Evolutionary conservation across 2,113 vertebrate species (phyloP).

Genomic region (Sinocyclocheilus grahami): DNA sequence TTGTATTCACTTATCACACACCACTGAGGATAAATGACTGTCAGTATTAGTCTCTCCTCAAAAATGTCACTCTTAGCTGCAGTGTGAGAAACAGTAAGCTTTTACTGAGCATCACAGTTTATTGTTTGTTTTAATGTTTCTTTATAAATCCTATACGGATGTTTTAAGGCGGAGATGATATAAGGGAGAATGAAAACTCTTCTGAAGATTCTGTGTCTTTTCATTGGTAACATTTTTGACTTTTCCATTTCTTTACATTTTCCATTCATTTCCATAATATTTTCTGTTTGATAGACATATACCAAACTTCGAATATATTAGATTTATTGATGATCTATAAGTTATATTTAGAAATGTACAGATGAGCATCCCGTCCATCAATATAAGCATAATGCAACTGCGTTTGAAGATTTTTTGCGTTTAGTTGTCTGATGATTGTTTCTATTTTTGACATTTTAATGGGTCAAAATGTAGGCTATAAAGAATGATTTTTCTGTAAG

Average conservation of each 20-base stretch:
- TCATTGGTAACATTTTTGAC: neutral
- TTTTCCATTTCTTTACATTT: neutral
- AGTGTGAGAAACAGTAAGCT: neutral
- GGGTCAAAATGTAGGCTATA: too few relatives aligned
- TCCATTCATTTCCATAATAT: neutral
- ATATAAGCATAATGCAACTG: neutral
- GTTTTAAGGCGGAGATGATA: neutral
- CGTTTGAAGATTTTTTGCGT: neutral
- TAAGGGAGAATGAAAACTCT: neutral
- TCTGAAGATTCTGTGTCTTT: neutral
- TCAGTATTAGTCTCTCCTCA: neutral
- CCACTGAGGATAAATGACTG: neutral
- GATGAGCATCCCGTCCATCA: neutral
- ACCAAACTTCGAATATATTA: neutral
- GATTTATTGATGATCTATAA: neutral
- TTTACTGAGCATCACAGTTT: neutral
- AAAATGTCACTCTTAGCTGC: neutral
- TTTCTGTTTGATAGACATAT: too few relatives aligned
- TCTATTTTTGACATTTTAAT: neutral
- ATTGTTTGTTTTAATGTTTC: neutral
- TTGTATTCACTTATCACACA: conserved; percentile 1
- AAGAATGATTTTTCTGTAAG: too few relatives aligned
- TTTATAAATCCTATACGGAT: neutral
- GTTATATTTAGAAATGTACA: neutral
- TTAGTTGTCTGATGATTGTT: neutral